Percentiles rank a stretch among this genome's conserved stretches.
Evolutionary conservation across 1,140 invertebrate species (phyloP).

Genomic region (Delia radicum): DNA sequence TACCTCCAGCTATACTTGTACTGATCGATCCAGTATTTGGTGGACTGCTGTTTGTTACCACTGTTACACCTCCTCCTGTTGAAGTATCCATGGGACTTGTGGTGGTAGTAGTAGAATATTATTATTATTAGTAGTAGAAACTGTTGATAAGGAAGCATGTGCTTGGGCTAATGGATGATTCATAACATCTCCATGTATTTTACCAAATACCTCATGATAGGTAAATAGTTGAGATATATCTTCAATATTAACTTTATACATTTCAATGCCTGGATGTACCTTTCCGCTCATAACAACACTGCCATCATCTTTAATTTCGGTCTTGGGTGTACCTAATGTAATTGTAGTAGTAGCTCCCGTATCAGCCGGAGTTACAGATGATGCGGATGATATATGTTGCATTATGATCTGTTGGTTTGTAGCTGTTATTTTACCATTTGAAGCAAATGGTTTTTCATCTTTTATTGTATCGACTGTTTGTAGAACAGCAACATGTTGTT

Average conservation of each 20-base stretch:
- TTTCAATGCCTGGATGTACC: constrained; percentile 61
- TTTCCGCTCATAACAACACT: constrained; percentile 22
- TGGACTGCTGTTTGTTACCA: constrained; percentile 29
- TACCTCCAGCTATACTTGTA: constrained; percentile 33
- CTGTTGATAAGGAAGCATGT: constrained; percentile 40
- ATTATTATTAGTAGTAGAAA: constrained; percentile 38
- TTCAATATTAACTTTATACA: constrained; percentile 83
- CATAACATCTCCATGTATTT: constrained; percentile 66
- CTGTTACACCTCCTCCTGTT: constrained; percentile 38
- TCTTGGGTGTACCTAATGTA: constrained; percentile 25
- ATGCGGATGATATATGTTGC: constrained; percentile 50
- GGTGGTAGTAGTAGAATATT: constrained; percentile 47
- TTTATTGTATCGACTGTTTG: constrained; percentile 27
- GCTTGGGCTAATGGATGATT: constrained; percentile 50
- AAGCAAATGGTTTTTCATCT: constrained; percentile 31
- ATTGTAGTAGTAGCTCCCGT: constrained; percentile 15
- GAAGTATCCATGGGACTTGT: constrained; percentile 42
- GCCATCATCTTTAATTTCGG: constrained; percentile 29
- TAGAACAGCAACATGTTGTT: constrained; percentile 26
- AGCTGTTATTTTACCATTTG: constrained; percentile 31
- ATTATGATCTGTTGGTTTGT: constrained; percentile 36
- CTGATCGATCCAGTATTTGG: constrained; percentile 21
- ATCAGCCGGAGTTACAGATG: constrained; percentile 36
- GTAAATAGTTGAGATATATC: constrained; percentile 78
- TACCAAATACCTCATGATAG: constrained; percentile 87